Evolutionary conservation across 2,888 invertebrate species (phyloP).

Genomic region (Melanostoma scalare): DNA sequence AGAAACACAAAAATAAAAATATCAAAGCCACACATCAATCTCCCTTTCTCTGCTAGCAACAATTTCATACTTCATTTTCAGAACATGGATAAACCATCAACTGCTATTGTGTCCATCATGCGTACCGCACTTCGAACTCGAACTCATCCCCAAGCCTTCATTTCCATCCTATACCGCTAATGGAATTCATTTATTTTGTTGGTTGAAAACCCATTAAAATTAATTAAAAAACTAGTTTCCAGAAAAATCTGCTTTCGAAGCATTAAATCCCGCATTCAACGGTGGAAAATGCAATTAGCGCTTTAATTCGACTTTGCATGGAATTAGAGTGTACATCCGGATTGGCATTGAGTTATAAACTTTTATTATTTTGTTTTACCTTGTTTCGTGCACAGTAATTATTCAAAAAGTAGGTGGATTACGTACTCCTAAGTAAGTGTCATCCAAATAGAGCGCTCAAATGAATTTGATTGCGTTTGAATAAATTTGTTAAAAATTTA

Average conservation of each 20-base stretch:
- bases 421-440: background rate
- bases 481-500: constrained; percentile 11
- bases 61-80: no score
- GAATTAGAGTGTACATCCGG: constrained; percentile 11
- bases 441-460: constrained; percentile 20
- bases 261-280: constrained; percentile 46
- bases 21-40: no score
- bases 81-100: no score
- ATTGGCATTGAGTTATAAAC: constrained; percentile 11
- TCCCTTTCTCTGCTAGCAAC: no score
- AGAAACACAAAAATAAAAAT: no score
- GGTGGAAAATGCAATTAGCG: constrained; percentile 59
- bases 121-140: no score
- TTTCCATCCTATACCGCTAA: constrained; percentile 19
- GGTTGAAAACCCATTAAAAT: constrained; percentile 63
- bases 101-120: no score
- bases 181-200: constrained; percentile 63
- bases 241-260: constrained; percentile 40
- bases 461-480: constrained; percentile 17
- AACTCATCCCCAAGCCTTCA: no score
- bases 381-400: constrained; percentile 11
- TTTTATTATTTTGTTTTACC: constrained; percentile 15
- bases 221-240: constrained; percentile 48
- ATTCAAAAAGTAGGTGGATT: constrained; percentile 13
- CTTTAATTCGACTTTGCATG: constrained; percentile 50